These are phyloP conservation scores for Rhynchomys soricoides DNA, from an alignment of 2,113 vertebrate species.

Conservation along the genomic window DNA sequence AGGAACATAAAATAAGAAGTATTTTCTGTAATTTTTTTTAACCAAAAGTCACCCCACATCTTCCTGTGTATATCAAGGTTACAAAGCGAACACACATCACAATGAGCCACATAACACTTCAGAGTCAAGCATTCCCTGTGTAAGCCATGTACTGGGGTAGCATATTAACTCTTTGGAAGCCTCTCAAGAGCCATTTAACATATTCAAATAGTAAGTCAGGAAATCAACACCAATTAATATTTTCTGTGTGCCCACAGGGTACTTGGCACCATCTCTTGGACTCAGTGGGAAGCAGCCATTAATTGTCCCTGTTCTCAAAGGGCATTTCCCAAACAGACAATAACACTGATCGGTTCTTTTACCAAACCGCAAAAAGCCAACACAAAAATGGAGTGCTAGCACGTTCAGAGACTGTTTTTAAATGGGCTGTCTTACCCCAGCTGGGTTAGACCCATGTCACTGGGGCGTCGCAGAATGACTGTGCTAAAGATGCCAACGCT, in stretches of 20 bases:
- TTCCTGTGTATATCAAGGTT: not conserved
- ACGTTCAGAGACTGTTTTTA: conserved; percentile 62
- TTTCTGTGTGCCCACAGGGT: conserved; percentile 62
- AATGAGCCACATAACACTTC: not conserved
- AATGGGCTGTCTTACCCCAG: not conserved
- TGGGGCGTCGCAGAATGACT: not conserved
- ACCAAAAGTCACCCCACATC: not conserved
- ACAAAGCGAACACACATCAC: not conserved
- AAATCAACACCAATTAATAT: conserved; percentile 79
- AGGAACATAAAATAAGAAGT: not conserved
- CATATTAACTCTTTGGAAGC: conserved; percentile 64
- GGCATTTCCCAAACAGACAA: conserved; percentile 63
- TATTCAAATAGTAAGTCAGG: conserved; percentile 72
- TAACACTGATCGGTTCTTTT: conserved; percentile 40
- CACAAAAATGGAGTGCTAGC: conserved; percentile 57
- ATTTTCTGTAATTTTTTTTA: not conserved
- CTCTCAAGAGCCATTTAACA: conserved; percentile 69
- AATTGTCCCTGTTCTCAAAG: conserved; percentile 72
- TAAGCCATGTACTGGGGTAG: conserved; percentile 44
- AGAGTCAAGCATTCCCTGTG: not conserved
- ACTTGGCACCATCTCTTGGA: conserved; percentile 63
- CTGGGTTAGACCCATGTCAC: not conserved
- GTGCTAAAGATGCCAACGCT: not conserved
- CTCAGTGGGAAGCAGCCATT: conserved; percentile 69
- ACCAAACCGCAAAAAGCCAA: conserved; percentile 68